phyloP scores from a whole-genome alignment of 2,113 vertebrate genomes.

The Bos javanicus region DNA sequence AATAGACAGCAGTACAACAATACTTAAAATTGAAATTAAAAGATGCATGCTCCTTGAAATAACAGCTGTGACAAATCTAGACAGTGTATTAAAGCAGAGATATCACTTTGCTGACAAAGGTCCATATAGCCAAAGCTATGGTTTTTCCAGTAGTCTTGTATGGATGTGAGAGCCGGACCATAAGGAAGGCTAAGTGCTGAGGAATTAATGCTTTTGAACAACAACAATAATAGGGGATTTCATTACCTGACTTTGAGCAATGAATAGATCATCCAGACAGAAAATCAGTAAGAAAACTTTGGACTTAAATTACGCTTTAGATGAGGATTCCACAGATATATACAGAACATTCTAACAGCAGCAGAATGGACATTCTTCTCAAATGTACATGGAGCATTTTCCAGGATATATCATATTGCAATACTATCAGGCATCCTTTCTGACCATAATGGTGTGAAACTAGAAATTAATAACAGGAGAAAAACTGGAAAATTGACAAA shows the following conservation, averaged over 20 bases:
- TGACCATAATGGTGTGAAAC: background rate
- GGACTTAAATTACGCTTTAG: background rate
- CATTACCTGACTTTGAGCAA: background rate
- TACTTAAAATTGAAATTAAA: background rate
- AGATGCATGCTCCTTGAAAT: background rate
- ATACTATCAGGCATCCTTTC: background rate
- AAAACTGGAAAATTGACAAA: background rate
- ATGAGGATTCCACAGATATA: background rate
- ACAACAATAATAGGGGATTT: background rate
- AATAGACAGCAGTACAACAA: background rate
- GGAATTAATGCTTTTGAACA: background rate
- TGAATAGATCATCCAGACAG: background rate
- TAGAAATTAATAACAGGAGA: background rate
- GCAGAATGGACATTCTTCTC: background rate
- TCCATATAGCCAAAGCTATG: background rate
- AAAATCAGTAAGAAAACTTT: background rate
- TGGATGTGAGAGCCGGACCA: background rate
- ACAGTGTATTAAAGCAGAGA: background rate
- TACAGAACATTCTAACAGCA: background rate
- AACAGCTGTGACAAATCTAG: background rate
- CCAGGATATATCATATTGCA: background rate
- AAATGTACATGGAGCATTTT: background rate
- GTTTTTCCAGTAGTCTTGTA: background rate
- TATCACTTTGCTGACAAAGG: background rate
- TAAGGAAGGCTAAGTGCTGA: background rate